A percentile compares a stretch with the other conserved stretches of the same genome.
phyloP scores from a whole-genome alignment of 1,140 invertebrate genomes.

The Daktulosphaira vitifoliae region DNA sequence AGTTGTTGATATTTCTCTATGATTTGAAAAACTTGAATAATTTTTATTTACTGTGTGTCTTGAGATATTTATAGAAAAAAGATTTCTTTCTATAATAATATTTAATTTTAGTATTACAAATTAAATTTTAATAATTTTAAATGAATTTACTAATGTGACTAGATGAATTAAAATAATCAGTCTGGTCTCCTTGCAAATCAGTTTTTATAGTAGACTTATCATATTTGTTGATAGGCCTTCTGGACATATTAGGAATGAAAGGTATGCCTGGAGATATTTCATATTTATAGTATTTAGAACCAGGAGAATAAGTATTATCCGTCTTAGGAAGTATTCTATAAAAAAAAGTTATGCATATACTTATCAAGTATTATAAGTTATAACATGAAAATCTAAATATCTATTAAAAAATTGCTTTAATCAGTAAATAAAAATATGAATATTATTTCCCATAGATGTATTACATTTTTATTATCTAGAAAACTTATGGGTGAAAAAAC shows the following conservation, averaged over 20 bases:
- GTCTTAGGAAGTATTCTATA: constrained; percentile 39
- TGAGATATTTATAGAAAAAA: constrained; percentile 14
- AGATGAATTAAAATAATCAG: constrained; percentile 1
- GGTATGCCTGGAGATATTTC: constrained; percentile 39
- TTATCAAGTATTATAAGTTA: too few species aligned
- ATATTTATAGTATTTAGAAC: constrained; percentile 37
- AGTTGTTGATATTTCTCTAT: neutral
- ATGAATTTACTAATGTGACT: constrained; percentile 15
- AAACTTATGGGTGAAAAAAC: too few species aligned
- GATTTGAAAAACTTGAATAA: neutral
- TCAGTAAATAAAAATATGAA: too few species aligned
- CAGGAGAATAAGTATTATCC: constrained; percentile 38
- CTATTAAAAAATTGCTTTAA: too few species aligned
- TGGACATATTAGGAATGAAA: constrained; percentile 39
- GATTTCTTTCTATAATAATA: constrained; percentile 17
- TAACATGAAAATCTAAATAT: too few species aligned
- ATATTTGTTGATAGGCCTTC: constrained; percentile 31
- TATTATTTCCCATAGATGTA: too few species aligned
- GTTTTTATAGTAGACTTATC: constrained; percentile 13
- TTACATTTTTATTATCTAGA: too few species aligned
- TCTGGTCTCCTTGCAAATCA: neutral
- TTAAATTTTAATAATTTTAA: neutral
- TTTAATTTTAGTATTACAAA: neutral
- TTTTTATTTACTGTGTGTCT: constrained; percentile 15
- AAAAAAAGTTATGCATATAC: too few species aligned